Percentiles rank a stretch among this genome's conserved stretches.
phyloP scores from a whole-genome alignment of 1,140 invertebrate species.

The Sarcophaga peregrina region DNA sequence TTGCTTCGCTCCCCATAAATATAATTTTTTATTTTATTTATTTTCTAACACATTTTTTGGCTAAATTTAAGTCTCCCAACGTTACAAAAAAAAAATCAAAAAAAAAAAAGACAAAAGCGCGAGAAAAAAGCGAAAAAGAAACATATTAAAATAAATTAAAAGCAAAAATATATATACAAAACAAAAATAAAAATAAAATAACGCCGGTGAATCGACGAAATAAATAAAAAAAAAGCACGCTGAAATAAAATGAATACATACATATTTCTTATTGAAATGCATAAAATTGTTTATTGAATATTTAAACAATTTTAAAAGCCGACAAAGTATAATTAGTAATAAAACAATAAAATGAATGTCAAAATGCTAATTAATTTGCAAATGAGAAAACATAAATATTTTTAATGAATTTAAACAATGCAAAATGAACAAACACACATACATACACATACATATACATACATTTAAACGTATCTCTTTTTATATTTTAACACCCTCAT shows the following conservation, averaged over 20 bases:
- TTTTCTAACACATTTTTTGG: background rate
- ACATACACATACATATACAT: too few species aligned
- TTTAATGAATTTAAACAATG: constrained; percentile 16
- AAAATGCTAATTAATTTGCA: constrained; percentile 38
- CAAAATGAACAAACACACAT: background rate
- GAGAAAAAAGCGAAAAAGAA: background rate
- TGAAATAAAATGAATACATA: constrained; percentile 29
- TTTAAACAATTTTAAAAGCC: constrained; percentile 31
- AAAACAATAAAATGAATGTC: constrained; percentile 38
- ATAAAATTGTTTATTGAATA: constrained; percentile 39
- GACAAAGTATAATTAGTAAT: constrained; percentile 30
- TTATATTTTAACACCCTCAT: too few species aligned
- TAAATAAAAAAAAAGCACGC: background rate
- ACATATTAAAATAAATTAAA: background rate
- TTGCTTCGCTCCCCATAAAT: constrained; percentile 38
- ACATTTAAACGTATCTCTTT: too few species aligned
- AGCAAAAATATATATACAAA: too few species aligned
- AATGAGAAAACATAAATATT: constrained; percentile 39
- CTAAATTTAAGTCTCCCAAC: background rate
- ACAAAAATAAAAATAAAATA: background rate
- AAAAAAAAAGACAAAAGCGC: too few species aligned
- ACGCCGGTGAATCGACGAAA: background rate
- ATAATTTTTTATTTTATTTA: constrained; percentile 2
- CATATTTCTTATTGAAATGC: constrained; percentile 26
- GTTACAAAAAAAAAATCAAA: too few species aligned